Evolutionary conservation across 1,140 invertebrate genomes (phyloP).

Genomic region (Cyrtorhinus lividipennis): DNA sequence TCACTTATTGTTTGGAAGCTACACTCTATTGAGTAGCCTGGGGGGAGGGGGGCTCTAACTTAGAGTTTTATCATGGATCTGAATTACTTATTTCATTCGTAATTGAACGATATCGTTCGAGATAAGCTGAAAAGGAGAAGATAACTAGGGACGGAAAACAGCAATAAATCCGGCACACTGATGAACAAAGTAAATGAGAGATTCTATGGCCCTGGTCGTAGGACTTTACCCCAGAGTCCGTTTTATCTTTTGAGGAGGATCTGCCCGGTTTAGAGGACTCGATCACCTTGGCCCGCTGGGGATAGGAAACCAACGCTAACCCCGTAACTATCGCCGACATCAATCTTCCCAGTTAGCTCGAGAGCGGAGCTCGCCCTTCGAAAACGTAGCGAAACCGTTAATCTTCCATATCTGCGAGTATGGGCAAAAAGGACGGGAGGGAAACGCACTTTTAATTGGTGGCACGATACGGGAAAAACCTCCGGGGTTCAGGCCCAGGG

Average conservation of each 20-base stretch:
- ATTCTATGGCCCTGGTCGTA: too few relatives aligned
- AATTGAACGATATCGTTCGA: not conserved
- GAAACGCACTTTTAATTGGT: slow-evolving; percentile 4
- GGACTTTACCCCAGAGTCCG: too few relatives aligned
- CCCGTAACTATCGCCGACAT: not conserved
- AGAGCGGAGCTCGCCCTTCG: not conserved
- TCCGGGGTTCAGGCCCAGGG: not conserved
- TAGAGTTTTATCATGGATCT: too few relatives aligned
- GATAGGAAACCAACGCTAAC: not conserved
- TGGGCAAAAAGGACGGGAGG: too few relatives aligned
- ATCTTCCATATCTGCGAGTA: slow-evolving; percentile 2
- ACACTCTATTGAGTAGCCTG: too few relatives aligned
- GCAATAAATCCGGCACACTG: not conserved
- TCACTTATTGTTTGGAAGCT: too few relatives aligned
- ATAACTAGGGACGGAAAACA: too few relatives aligned
- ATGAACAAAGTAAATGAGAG: not conserved
- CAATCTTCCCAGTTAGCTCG: not conserved
- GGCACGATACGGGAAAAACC: not conserved
- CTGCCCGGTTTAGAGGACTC: not conserved
- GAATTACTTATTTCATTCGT: too few relatives aligned
- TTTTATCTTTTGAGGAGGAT: not conserved
- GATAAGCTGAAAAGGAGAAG: not conserved
- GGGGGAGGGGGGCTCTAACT: too few relatives aligned
- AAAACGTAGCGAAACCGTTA: not conserved
- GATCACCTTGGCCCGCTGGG: not conserved